Conservation (phyloP, 2,888 invertebrate species). For the Steinernema carpocapsae region DNA sequence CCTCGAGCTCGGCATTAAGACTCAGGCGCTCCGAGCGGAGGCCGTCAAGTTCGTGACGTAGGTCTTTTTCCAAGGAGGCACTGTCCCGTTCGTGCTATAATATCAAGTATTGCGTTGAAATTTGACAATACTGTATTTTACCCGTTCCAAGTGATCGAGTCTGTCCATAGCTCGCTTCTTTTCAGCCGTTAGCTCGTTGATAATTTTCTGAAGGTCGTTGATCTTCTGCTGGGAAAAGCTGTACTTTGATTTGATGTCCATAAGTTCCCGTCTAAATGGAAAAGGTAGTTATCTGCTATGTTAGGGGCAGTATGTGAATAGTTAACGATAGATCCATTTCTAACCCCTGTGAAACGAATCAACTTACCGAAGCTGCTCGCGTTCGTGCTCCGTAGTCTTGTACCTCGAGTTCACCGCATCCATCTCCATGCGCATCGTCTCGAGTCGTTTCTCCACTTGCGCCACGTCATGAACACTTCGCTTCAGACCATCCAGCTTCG, state of each 20-base stretch:
- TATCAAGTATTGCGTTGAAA: no score
- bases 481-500: slow-evolving; percentile 35
- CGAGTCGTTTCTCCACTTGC: slow-evolving; percentile 37
- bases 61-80: slow-evolving; percentile 23
- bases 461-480: slow-evolving; percentile 31
- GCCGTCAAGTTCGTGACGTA: slow-evolving; percentile 38
- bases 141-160: slow-evolving; percentile 39
- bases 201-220: slow-evolving; percentile 35
- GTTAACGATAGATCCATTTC: no score
- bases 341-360: no score
- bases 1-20: slow-evolving; percentile 38
- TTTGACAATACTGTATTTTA: not conserved
- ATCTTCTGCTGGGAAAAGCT: slow-evolving; percentile 34
- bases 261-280: slow-evolving; percentile 19
- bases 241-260: slow-evolving; percentile 34
- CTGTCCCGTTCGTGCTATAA: slow-evolving; percentile 34
- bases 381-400: slow-evolving; percentile 37
- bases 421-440: slow-evolving; percentile 37
- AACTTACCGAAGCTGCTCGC: slow-evolving; percentile 34
- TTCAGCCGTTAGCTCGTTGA: slow-evolving; percentile 35
- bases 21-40: slow-evolving; percentile 31
- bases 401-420: slow-evolving; percentile 35
- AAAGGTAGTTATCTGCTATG: no score
- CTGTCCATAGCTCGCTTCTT: slow-evolving; percentile 34
- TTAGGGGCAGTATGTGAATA: no score